phyloP scores from a whole-genome alignment of 2,797 vertebrate genomes.

The Enteromius paludinosus region DNA sequence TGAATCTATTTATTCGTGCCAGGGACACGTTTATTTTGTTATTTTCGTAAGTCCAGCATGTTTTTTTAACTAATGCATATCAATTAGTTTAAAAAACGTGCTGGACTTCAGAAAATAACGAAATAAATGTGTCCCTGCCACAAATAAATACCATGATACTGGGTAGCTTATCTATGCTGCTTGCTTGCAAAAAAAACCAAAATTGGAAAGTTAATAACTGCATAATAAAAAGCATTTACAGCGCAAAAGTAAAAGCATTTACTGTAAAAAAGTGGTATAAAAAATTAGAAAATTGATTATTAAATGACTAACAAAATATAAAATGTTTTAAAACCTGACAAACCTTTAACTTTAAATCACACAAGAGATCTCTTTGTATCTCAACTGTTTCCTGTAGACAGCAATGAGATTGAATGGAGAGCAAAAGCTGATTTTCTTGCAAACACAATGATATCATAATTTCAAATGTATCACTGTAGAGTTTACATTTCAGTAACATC shows the following conservation, averaged over 20 bases:
- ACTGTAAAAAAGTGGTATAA: not conserved
- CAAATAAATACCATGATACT: too few relatives aligned
- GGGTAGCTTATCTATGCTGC: not conserved
- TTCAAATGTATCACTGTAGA: not conserved
- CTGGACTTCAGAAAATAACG: too few relatives aligned
- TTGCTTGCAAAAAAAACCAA: not conserved
- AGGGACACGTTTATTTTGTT: too few relatives aligned
- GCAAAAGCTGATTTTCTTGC: not conserved
- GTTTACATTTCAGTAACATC: not conserved
- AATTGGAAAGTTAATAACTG: not conserved
- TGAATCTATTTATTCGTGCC: too few relatives aligned
- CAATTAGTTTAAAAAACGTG: too few relatives aligned
- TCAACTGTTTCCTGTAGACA: not conserved
- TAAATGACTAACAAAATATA: not conserved
- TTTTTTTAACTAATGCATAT: too few relatives aligned
- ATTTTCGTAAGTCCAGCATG: too few relatives aligned
- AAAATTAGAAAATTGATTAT: not conserved
- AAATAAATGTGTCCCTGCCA: too few relatives aligned
- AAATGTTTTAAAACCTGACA: not conserved
- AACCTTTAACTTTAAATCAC: not conserved
- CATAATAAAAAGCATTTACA: not conserved
- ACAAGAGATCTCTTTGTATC: not conserved
- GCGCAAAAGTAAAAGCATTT: slow-evolving; percentile 5
- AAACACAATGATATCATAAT: not conserved
- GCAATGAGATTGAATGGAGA: not conserved